A percentile compares a stretch with the other conserved stretches of the same genome.
These are phyloP conservation scores for Cairina moschata DNA, from an alignment of 2,113 vertebrate species.

Conservation along the genomic window DNA sequence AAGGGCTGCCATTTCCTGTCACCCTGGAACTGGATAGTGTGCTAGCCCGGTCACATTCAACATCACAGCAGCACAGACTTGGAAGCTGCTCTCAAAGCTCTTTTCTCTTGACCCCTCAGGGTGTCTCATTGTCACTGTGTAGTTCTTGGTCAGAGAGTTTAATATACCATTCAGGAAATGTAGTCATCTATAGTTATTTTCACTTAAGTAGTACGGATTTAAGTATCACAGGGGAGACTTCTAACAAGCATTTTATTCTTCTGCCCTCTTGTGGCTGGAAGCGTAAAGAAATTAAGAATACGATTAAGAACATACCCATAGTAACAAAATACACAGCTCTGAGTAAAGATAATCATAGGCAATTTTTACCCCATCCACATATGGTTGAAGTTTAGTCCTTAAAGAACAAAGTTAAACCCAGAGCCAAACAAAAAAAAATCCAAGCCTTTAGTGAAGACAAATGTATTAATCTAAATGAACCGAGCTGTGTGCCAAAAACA, in stretches of 20 bases:
- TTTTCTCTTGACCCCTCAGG: accelerated
- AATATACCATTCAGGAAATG: background rate
- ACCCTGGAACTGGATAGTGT: background rate
- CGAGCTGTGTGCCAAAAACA: background rate
- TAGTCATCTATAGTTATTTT: background rate
- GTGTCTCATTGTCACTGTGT: background rate
- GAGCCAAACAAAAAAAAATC: background rate
- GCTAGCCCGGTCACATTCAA: background rate
- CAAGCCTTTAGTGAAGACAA: background rate
- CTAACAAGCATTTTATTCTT: background rate
- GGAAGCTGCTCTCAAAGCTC: background rate
- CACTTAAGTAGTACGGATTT: background rate
- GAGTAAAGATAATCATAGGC: background rate
- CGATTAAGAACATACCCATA: background rate
- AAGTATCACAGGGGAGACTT: background rate
- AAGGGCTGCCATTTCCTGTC: background rate
- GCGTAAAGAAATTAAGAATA: background rate
- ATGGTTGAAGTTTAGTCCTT: background rate
- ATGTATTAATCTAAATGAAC: background rate
- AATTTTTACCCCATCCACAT: background rate
- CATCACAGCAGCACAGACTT: background rate
- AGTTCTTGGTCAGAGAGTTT: background rate
- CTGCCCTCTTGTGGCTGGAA: constrained; percentile 58
- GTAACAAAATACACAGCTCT: background rate
- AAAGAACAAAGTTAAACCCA: background rate